Percentiles rank a stretch among this genome's conserved stretches.
phyloP scores from a whole-genome alignment of 2,888 invertebrate species.

The Drosophila nr. medialis region DNA sequence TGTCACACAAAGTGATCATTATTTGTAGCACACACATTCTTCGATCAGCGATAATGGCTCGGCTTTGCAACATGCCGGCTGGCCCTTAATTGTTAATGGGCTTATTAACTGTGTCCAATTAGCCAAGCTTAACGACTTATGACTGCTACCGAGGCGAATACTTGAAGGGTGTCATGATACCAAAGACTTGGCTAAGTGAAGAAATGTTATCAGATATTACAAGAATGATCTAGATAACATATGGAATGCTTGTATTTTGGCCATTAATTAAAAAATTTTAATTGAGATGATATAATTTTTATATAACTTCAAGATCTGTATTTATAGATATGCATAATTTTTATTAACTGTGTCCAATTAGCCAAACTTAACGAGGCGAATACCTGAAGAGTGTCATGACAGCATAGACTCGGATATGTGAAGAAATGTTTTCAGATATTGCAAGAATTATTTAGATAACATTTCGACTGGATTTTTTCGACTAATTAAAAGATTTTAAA shows the following conservation, averaged over 20 bases:
- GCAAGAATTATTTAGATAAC: conserved; percentile 4
- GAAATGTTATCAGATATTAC: conserved; percentile 3
- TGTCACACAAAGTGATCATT: not conserved
- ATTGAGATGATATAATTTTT: too few relatives aligned
- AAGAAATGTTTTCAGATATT: conserved; percentile 20
- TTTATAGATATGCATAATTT: too few relatives aligned
- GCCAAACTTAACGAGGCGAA: conserved; percentile 26
- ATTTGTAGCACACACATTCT: conserved; percentile 29
- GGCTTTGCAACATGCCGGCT: conserved; percentile 3
- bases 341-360: conserved; percentile 59
- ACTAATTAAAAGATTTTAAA: not conserved
- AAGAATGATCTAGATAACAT: too few relatives aligned
- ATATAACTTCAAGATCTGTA: too few relatives aligned
- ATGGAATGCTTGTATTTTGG: too few relatives aligned
- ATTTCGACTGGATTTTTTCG: not conserved
- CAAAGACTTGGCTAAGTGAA: conserved; percentile 4
- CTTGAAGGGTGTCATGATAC: conserved; percentile 4
- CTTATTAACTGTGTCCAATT: conserved; percentile 55
- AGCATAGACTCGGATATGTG: not conserved
- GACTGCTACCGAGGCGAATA: conserved; percentile 15
- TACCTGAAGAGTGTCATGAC: conserved; percentile 8
- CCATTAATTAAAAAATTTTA: too few relatives aligned
- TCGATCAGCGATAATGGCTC: conserved; percentile 35
- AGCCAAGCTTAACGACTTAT: conserved; percentile 24
- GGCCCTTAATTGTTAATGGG: conserved; percentile 29